Evolutionary conservation across 2,797 vertebrate genomes (phyloP).

Genomic region (Sus cebifrons): DNA sequence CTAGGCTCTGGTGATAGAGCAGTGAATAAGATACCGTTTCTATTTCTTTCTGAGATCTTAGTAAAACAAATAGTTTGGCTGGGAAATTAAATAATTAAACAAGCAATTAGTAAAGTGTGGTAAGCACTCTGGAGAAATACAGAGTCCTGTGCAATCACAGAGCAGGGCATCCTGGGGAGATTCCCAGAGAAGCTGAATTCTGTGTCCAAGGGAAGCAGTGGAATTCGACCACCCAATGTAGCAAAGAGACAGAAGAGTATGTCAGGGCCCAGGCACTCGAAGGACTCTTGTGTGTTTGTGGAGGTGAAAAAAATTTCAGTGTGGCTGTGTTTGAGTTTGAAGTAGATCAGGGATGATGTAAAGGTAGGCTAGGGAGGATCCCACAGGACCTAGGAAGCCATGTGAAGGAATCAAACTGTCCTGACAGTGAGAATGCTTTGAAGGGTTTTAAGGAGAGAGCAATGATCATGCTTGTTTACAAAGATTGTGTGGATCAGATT

Average conservation of each 20-base stretch:
- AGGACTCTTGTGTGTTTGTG: background rate
- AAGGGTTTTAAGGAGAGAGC: background rate
- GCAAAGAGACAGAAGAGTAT: background rate
- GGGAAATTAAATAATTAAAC: constrained; percentile 30
- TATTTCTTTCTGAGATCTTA: background rate
- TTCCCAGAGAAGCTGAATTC: background rate
- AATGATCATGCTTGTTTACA: background rate
- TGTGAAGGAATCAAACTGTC: background rate
- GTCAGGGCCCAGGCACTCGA: background rate
- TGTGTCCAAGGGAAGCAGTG: background rate
- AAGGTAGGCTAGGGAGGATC: background rate
- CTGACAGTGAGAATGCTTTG: background rate
- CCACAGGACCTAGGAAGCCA: background rate
- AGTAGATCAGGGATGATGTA: background rate
- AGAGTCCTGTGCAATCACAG: background rate
- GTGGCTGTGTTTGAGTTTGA: background rate
- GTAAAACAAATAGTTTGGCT: background rate
- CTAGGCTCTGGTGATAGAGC: background rate
- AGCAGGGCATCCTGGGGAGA: background rate
- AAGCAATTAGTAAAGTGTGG: background rate
- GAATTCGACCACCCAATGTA: background rate
- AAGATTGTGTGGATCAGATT: background rate
- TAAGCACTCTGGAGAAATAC: background rate
- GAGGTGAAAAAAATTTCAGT: background rate
- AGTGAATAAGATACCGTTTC: background rate